A percentile compares a stretch with the other conserved stretches of the same genome.
Evolutionary conservation across 2,113 vertebrate genomes (phyloP).

Genomic region (Brachionichthys hirsutus): DNA sequence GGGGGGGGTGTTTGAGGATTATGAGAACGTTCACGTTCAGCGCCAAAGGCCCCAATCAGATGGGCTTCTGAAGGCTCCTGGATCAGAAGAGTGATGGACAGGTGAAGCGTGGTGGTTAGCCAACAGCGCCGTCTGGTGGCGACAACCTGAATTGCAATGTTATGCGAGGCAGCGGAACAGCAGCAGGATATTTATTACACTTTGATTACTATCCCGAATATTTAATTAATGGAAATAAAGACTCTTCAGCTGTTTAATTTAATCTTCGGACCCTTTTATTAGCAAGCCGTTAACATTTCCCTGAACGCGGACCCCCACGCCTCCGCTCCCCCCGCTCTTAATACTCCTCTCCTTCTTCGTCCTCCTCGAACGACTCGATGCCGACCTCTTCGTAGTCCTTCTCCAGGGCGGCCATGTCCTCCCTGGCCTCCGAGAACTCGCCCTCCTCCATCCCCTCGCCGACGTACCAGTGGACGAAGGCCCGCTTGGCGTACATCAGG

Average conservation of each 20-base stretch:
- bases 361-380: conserved; percentile 58
- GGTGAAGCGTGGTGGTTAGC: background rate
- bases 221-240: too few species aligned
- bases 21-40: conserved; percentile 36
- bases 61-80: conserved; percentile 32
- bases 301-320: too few species aligned
- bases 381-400: conserved; percentile 90
- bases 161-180: background rate
- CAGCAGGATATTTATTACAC: too few species aligned
- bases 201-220: too few species aligned
- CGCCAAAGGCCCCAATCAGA: conserved; percentile 29
- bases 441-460: conserved; percentile 87
- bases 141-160: background rate
- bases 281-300: too few species aligned
- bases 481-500: conserved; percentile 86
- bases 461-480: conserved; percentile 86
- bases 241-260: too few species aligned
- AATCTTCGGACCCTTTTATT: too few species aligned
- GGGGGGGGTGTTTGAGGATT: conserved; percentile 59
- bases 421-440: conserved; percentile 86
- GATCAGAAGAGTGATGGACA: conserved; percentile 48
- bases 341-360: conserved; percentile 66
- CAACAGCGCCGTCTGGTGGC: conserved; percentile 43
- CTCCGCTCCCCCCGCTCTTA: conserved; percentile 14
- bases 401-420: conserved; percentile 88